Evolutionary conservation across 2,888 invertebrate genomes (phyloP).

Genomic region (Calephelis perditalis): DNA sequence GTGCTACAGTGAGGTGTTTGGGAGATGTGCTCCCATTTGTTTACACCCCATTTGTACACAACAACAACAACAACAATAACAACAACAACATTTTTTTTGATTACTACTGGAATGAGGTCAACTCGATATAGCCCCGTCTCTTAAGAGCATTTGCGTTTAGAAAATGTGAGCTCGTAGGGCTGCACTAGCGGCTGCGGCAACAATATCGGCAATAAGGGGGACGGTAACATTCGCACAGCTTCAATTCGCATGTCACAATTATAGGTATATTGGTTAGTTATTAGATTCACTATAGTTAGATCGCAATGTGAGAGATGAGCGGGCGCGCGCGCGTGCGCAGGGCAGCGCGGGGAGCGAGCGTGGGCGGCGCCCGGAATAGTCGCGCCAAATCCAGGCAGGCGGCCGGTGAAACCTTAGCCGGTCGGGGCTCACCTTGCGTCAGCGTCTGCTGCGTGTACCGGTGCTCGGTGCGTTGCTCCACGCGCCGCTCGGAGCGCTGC

Average conservation of each 20-base stretch:
- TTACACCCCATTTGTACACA: too few species aligned
- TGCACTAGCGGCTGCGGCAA: slow-evolving; percentile 53
- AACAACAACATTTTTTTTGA: too few species aligned
- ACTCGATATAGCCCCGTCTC: neutral
- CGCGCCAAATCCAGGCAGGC: slow-evolving; percentile 34
- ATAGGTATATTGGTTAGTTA: too few species aligned
- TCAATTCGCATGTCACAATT: slow-evolving; percentile 42
- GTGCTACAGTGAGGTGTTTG: too few species aligned
- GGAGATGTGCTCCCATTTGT: too few species aligned
- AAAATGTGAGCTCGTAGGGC: slow-evolving; percentile 60
- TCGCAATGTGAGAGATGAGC: slow-evolving; percentile 4
- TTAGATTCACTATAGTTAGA: neutral
- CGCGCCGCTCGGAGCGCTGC: slow-evolving; percentile 61
- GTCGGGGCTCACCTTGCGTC: slow-evolving; percentile 81
- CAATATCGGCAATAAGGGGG: slow-evolving; percentile 60
- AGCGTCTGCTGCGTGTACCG: slow-evolving; percentile 79
- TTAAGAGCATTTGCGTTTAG: slow-evolving; percentile 27
- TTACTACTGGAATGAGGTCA: neutral
- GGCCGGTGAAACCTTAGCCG: neutral
- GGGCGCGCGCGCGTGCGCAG: slow-evolving; percentile 35
- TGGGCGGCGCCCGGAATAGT: slow-evolving; percentile 60
- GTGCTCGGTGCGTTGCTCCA: slow-evolving; percentile 43
- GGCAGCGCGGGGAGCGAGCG: slow-evolving; percentile 31
- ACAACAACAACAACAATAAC: too few species aligned
- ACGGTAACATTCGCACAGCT: slow-evolving; percentile 61